Percentiles rank a stretch among this genome's conserved stretches.
These are phyloP conservation scores for Macrotis lagotis DNA, from an alignment of 2,113 vertebrate species.

Conservation along the genomic window DNA sequence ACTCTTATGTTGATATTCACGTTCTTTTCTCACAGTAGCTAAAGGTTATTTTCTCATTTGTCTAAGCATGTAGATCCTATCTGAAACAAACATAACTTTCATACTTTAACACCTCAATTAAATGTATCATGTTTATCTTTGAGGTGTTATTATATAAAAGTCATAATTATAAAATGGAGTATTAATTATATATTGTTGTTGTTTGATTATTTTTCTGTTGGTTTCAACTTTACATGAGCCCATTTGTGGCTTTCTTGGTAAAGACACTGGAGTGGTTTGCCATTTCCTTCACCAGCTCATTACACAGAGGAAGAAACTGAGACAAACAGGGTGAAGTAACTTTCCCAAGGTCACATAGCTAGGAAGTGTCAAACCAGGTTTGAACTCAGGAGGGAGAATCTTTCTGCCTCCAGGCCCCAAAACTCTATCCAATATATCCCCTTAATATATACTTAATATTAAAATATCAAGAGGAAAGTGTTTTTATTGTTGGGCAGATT, in stretches of 20 bases:
- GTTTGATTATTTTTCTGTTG: not conserved
- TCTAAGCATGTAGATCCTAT: not conserved
- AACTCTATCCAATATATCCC: not conserved
- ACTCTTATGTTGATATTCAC: not conserved
- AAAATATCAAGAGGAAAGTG: not conserved
- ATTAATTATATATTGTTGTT: not conserved
- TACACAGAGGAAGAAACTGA: not conserved
- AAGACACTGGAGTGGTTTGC: not conserved
- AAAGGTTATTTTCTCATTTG: not conserved
- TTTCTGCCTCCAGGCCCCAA: not conserved
- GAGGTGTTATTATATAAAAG: not conserved
- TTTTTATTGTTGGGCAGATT: not conserved
- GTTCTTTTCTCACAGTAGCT: not conserved
- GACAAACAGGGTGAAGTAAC: not conserved
- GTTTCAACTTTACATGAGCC: not conserved
- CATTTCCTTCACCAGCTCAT: not conserved
- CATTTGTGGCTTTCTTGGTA: not conserved
- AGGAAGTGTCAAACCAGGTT: not conserved
- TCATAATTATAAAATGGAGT: not conserved
- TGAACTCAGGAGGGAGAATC: not conserved
- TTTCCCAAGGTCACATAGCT: not conserved
- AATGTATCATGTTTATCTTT: not conserved
- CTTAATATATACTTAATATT: not conserved
- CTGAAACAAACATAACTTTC: not conserved
- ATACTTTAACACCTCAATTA: not conserved